Percentiles rank a stretch among this genome's conserved stretches.
phyloP scores from a whole-genome alignment of 2,888 invertebrate genomes.

The Drosophila basisetae region DNA sequence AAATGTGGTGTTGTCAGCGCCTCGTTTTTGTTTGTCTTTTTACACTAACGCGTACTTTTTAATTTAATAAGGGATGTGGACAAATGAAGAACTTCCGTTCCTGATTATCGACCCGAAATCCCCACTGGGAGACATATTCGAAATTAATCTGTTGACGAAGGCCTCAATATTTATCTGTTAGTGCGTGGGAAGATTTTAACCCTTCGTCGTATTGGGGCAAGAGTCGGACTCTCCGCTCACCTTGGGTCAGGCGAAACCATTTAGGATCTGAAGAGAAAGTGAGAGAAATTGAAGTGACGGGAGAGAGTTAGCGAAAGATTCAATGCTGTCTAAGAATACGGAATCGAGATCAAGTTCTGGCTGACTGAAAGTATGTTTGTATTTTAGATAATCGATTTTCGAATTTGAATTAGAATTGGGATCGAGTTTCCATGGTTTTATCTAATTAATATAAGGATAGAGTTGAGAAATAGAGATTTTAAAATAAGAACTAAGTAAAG shows the following conservation, averaged over 20 bases:
- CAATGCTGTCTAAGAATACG: background rate
- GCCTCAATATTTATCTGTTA: constrained; percentile 65
- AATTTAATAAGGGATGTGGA: constrained; percentile 61
- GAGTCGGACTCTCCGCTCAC: background rate
- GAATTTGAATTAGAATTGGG: background rate
- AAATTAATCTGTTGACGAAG: constrained; percentile 27
- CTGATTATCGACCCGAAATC: constrained; percentile 62
- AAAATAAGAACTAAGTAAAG: background rate
- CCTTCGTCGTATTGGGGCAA: background rate
- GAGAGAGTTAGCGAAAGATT: too few relatives aligned
- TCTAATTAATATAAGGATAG: background rate
- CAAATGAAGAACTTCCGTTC: constrained; percentile 78
- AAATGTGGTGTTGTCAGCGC: constrained; percentile 59
- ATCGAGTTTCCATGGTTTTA: background rate
- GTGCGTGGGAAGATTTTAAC: constrained; percentile 70
- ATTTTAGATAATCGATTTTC: background rate
- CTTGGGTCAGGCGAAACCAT: constrained; percentile 10
- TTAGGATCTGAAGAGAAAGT: background rate
- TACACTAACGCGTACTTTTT: constrained; percentile 49
- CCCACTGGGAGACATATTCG: constrained; percentile 36
- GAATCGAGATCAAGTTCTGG: background rate
- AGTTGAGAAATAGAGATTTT: background rate
- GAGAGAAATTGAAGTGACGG: background rate
- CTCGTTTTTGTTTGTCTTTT: constrained; percentile 54
- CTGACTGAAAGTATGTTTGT: background rate